These are phyloP conservation scores for Chanos chanos DNA, from an alignment of 2,797 vertebrate genomes.

Conservation along the genomic window DNA sequence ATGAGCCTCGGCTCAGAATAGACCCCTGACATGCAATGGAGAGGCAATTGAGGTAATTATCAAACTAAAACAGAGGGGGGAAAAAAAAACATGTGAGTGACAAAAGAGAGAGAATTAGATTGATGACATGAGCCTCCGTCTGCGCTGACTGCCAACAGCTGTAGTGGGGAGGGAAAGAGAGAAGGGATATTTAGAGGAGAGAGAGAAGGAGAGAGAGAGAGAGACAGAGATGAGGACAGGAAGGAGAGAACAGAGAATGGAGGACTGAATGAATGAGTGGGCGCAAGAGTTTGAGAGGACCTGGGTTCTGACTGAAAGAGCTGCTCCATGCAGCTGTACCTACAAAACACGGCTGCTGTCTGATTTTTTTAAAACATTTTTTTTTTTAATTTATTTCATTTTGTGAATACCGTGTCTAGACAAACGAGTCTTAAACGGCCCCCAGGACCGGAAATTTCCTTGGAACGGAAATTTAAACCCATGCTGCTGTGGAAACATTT, in stretches of 20 bases:
- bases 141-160: constrained; percentile 40
- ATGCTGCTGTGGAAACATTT: too few relatives aligned
- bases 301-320: not conserved
- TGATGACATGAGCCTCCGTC: constrained; percentile 2
- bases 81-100: constrained; percentile 2
- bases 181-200: not conserved
- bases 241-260: constrained; percentile 17
- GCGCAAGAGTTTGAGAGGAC: too few relatives aligned
- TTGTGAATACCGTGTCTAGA: not conserved
- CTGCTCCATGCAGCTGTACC: constrained; percentile 13
- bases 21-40: not conserved
- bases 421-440: too few relatives aligned
- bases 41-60: constrained; percentile 10
- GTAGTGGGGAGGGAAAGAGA: not conserved
- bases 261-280: not conserved
- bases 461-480: too few relatives aligned
- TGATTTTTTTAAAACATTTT: too few relatives aligned
- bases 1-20: not conserved
- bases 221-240: not conserved
- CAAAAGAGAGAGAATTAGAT: constrained; percentile 2
- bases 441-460: too few relatives aligned
- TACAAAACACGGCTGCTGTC: too few relatives aligned
- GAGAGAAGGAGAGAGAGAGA: not conserved
- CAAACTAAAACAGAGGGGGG: constrained; percentile 2
- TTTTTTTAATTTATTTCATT: not conserved